These are phyloP conservation scores for Synergus itoensis DNA, from an alignment of 2,888 invertebrate genomes.

Conservation along the genomic window DNA sequence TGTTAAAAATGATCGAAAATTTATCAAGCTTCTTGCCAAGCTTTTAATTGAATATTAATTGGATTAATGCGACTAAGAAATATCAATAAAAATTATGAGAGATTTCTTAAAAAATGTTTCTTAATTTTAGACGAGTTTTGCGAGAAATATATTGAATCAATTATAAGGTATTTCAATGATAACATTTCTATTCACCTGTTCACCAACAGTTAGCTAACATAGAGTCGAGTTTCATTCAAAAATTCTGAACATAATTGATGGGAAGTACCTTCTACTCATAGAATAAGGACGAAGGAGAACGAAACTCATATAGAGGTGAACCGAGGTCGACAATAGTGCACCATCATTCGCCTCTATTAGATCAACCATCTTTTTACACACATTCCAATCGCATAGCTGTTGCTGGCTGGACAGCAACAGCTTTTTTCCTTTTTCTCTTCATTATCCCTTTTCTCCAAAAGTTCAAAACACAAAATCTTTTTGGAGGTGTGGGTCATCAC, in stretches of 20 bases:
- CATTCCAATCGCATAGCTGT: constrained; percentile 53
- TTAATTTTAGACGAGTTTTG: neutral
- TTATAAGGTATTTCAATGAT: neutral
- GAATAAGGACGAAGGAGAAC: constrained; percentile 48
- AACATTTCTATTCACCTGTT: neutral
- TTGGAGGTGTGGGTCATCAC: neutral
- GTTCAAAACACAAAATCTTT: neutral
- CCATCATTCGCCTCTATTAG: constrained; percentile 70
- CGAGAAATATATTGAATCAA: neutral
- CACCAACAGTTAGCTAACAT: neutral
- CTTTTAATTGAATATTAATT: too few relatives aligned
- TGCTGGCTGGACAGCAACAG: too few relatives aligned
- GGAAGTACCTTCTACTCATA: neutral
- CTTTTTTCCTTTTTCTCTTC: neutral
- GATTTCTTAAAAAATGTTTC: neutral
- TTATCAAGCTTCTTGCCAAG: too few relatives aligned
- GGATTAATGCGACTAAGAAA: too few relatives aligned
- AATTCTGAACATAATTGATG: neutral
- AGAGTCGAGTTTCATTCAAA: neutral
- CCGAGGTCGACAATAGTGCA: constrained; percentile 60
- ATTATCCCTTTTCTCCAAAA: neutral
- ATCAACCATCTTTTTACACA: constrained; percentile 62
- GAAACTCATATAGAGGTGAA: constrained; percentile 53
- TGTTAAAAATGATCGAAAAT: too few relatives aligned
- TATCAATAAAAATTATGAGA: too few relatives aligned